Evolutionary conservation across 2,113 vertebrate species (phyloP).

Genomic region (Carollia perspicillata): DNA sequence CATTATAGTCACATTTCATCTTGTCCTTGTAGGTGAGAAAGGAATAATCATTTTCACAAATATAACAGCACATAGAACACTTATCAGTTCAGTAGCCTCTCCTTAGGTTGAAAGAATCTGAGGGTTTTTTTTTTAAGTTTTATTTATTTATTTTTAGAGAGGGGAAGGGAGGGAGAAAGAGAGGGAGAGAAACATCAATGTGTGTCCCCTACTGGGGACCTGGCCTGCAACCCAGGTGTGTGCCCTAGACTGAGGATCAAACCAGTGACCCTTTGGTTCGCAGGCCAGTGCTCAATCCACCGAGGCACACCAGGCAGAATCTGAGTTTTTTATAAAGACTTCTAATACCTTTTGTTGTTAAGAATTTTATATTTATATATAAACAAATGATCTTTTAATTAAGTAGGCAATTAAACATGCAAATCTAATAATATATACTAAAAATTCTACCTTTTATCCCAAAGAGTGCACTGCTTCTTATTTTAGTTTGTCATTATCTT

Average conservation of each 20-base stretch:
- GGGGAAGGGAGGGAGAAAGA: too few relatives aligned
- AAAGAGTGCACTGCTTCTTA: background rate
- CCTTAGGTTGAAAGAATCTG: background rate
- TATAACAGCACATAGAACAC: background rate
- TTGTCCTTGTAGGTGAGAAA: background rate
- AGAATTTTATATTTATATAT: background rate
- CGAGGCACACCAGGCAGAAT: background rate
- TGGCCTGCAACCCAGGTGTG: too few relatives aligned
- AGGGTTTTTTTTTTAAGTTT: background rate
- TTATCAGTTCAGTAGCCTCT: background rate
- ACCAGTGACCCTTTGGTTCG: too few relatives aligned
- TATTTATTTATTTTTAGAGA: too few relatives aligned
- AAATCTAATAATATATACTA: background rate
- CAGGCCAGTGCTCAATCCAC: too few relatives aligned
- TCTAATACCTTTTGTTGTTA: background rate
- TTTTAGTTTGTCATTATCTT: constrained; percentile 11
- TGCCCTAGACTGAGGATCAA: too few relatives aligned
- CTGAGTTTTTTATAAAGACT: constrained; percentile 17
- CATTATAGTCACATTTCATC: background rate
- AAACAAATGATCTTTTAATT: background rate
- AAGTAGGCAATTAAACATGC: background rate
- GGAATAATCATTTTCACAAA: background rate
- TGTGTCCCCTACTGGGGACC: too few relatives aligned
- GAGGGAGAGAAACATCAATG: too few relatives aligned
- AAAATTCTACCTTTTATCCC: background rate